Evolutionary conservation across 2,113 vertebrate species (phyloP), one percentile per base, ranked within the genome.

Genomic region (Notothenia rossii): DNA sequence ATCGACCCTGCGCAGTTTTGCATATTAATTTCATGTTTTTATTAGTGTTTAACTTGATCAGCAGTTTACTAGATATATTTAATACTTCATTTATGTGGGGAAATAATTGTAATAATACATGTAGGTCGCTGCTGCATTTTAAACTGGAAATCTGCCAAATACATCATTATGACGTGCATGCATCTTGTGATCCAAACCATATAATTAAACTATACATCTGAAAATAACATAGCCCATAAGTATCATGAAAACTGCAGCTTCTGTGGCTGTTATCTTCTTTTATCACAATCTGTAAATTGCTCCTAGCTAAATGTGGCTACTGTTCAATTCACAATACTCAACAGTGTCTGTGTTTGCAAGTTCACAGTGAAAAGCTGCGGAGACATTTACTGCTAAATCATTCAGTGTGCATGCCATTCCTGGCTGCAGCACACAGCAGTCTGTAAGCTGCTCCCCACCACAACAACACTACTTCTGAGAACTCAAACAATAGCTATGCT

Each of bases 1-100:
- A 87, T 88, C 88, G 87, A 90, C 69, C 87, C 79, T 79, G 80
- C 63, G 65, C 64, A 68, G 56, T 85, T 82, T 84, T 74, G 58
- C 77, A 72, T 64, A 43, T 20, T 64, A 13, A 79, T 53, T 12
- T 12, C 7, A 68, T 66, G 68, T 36, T 65, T 49, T 70, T 72
- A 63, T 22, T 20, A 18, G n/a, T 5, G 29, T 22, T 4, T 69
- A 12, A 45, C 17, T 5, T 25, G 25, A 18, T 45, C 50, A 51
- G 25, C 25, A 10, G 10, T 61, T 79, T 43, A 50, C 5, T 33
- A 12, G 48, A 46, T 53, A 13, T 10, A 7, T 64, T 15, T 62
- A 60, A 66, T 43, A n/a, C 33, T 8, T 63, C 20, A 48, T 5
- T n/a, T 15, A 25, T 7, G 29, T 40, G 1, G 20, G 7, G 2